Conservation (phyloP, 2,888 invertebrate species). For the Lycia hirtaria region DNA sequence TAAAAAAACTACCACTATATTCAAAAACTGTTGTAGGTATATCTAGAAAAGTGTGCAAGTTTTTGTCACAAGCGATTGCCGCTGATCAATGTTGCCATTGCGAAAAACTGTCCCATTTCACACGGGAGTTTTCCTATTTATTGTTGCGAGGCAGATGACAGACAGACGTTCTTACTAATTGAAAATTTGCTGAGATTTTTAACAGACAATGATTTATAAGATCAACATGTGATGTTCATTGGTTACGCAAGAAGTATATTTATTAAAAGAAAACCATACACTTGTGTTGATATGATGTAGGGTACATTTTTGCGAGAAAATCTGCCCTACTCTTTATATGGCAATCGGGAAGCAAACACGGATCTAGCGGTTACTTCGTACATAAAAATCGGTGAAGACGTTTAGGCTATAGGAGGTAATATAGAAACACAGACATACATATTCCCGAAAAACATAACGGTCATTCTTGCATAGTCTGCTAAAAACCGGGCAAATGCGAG, state of each 20-base stretch:
- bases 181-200: conserved; percentile 13
- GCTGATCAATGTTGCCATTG: conserved; percentile 24
- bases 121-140: conserved; percentile 72
- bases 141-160: conserved; percentile 51
- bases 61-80: conserved; percentile 16
- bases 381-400: no score
- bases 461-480: no score
- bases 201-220: neutral
- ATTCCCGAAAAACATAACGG: no score
- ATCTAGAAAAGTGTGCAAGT: conserved; percentile 14
- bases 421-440: no score
- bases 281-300: no score
- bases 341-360: no score
- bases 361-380: no score
- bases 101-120: conserved; percentile 73
- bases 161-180: conserved; percentile 15
- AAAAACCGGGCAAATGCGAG: no score
- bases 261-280: neutral
- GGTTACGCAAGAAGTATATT: neutral
- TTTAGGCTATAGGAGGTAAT: no score
- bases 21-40: neutral
- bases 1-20: no score
- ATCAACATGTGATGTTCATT: neutral
- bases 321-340: no score
- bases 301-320: no score